phyloP scores from a whole-genome alignment of 2,113 vertebrate species.

The Cryptoleucopteryx plumbea region DNA sequence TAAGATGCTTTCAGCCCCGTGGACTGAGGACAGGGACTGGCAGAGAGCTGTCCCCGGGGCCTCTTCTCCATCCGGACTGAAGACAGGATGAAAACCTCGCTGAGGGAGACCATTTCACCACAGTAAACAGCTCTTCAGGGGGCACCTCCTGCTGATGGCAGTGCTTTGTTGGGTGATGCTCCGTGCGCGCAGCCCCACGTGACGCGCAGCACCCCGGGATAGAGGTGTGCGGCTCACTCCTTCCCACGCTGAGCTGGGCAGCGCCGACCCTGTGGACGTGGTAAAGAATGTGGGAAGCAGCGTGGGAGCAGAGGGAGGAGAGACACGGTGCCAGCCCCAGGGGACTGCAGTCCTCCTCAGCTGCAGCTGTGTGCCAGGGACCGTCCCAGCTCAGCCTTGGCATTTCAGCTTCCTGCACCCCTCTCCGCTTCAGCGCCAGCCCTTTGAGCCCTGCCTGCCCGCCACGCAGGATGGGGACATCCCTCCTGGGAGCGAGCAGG shows the following conservation, averaged over 20 bases:
- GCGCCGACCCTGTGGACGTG: fast-evolving
- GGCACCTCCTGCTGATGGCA: background rate
- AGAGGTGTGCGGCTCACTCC: fast-evolving
- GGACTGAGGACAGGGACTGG: background rate
- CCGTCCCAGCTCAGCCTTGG: background rate
- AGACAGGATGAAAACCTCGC: background rate
- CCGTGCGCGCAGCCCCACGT: fast-evolving
- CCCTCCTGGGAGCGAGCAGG: background rate
- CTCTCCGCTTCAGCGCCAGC: background rate
- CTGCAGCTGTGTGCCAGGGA: background rate
- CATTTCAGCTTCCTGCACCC: background rate
- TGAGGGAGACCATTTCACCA: background rate
- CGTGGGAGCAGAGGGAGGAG: background rate
- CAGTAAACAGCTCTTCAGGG: fast-evolving
- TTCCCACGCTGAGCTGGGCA: background rate
- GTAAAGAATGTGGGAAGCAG: background rate
- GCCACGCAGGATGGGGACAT: fast-evolving
- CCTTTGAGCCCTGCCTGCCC: background rate
- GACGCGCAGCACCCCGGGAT: fast-evolving
- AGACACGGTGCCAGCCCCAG: background rate
- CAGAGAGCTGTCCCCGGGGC: background rate
- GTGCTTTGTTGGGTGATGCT: background rate
- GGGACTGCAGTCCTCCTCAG: background rate
- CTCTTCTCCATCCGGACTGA: background rate
- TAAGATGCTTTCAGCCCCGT: background rate